phyloP scores from a whole-genome alignment of 2,113 vertebrate species.

The Ciconia stormi region DNA sequence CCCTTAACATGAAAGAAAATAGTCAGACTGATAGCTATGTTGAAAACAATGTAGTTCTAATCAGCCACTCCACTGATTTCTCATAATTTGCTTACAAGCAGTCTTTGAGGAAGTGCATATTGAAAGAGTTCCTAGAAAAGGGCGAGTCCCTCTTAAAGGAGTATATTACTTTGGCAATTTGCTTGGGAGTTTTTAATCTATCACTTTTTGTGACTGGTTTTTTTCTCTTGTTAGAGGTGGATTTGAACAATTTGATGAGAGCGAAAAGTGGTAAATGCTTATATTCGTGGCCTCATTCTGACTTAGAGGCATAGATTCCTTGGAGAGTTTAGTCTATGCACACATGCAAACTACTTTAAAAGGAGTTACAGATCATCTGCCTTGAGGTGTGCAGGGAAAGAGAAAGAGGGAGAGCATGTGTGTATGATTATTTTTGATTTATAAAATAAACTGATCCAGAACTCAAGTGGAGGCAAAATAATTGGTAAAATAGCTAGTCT shows the following conservation, averaged over 20 bases:
- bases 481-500: neutral
- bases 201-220: neutral
- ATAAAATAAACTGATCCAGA: neutral
- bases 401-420: neutral
- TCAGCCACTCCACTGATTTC: neutral
- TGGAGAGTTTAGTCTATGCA: neutral
- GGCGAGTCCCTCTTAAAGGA: neutral
- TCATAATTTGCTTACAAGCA: neutral
- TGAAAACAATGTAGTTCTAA: neutral
- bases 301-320: neutral
- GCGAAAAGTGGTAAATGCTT: neutral
- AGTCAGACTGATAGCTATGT: neutral
- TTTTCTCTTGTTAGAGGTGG: neutral
- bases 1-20: neutral
- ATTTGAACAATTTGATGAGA: neutral
- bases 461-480: neutral
- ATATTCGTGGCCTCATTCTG: neutral
- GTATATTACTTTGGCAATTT: neutral
- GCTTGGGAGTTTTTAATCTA: neutral
- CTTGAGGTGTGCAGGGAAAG: neutral
- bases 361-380: neutral
- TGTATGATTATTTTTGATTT: neutral
- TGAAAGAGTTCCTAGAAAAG: neutral
- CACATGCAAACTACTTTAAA: neutral
- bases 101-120: neutral